A percentile compares a stretch with the other conserved stretches of the same genome.
phyloP scores from a whole-genome alignment of 2,888 invertebrate species.

The Dorcus parallelipipedus region DNA sequence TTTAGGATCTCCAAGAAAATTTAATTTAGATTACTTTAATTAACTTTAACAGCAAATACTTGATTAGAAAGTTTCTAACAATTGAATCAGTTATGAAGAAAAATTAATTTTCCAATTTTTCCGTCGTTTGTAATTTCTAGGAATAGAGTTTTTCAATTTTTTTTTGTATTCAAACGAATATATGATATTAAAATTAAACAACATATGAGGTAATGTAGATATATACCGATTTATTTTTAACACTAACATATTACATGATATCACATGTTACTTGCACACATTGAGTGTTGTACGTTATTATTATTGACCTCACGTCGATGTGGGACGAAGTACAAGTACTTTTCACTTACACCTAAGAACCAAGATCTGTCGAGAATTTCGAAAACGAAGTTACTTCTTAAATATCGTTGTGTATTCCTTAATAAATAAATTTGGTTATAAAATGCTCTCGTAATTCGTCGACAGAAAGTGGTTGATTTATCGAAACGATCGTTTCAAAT shows the following conservation, averaged over 20 bases:
- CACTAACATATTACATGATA: constrained; percentile 53
- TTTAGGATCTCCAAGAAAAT: too few relatives aligned
- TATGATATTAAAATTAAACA: constrained; percentile 38
- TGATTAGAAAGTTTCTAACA: too few relatives aligned
- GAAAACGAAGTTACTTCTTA: constrained; percentile 6
- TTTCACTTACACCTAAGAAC: constrained; percentile 21
- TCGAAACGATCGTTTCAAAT: constrained; percentile 27
- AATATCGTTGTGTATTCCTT: constrained; percentile 25
- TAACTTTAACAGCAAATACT: too few relatives aligned
- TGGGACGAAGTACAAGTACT: constrained; percentile 48
- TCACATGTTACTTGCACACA: constrained; percentile 53
- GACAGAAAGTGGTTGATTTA: constrained; percentile 18
- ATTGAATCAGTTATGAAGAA: too few relatives aligned
- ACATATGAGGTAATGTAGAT: constrained; percentile 46
- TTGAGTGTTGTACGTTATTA: constrained; percentile 51
- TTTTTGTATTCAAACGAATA: too few relatives aligned
- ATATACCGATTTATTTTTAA: constrained; percentile 51
- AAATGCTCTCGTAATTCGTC: constrained; percentile 15
- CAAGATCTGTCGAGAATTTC: constrained; percentile 9
- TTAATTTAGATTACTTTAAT: too few relatives aligned
- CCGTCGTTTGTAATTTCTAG: too few relatives aligned
- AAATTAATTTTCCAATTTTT: too few relatives aligned
- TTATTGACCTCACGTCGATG: constrained; percentile 51
- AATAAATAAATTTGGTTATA: constrained; percentile 24
- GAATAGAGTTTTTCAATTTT: too few relatives aligned